Percentiles rank a stretch among this genome's conserved stretches.
Evolutionary conservation across 1,140 invertebrate genomes (phyloP).

Genomic region (Trissolcus basalis): DNA sequence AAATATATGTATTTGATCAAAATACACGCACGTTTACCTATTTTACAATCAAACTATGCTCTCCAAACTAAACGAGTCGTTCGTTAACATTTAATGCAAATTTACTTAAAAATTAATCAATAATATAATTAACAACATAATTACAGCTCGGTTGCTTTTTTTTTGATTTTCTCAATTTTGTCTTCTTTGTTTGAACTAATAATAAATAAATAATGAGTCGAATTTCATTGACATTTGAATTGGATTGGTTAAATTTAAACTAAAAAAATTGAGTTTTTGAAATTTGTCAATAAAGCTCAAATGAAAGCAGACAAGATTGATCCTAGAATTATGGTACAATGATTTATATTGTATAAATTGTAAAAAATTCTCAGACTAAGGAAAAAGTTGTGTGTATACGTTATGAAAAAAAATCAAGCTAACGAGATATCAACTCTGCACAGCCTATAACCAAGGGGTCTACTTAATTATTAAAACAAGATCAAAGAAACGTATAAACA

Average conservation of each 20-base stretch:
- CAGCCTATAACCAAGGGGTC: slow-evolving; percentile 9
- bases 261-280: no score
- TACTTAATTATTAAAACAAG: slow-evolving; percentile 7
- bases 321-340: no score
- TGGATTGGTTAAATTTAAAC: no score
- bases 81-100: slow-evolving; percentile 32
- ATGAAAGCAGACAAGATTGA: neutral
- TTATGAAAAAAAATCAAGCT: slow-evolving; percentile 20
- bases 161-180: no score
- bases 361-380: neutral
- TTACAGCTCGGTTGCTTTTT: slow-evolving; percentile 13
- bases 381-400: slow-evolving; percentile 3
- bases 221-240: no score
- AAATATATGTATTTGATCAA: slow-evolving; percentile 23
- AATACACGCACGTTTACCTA: slow-evolving; percentile 20
- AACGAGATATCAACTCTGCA: slow-evolving; percentile 23
- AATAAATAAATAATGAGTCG: no score
- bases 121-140: slow-evolving; percentile 20
- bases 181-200: no score
- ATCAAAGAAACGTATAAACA: slow-evolving; percentile 3
- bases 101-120: slow-evolving; percentile 28
- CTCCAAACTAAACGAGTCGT: slow-evolving; percentile 14
- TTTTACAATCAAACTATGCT: slow-evolving; percentile 21
- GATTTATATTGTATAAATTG: slow-evolving; percentile 1
- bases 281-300: no score